Evolutionary conservation across 2,797 vertebrate genomes (phyloP).

Genomic region (Pampus argenteus): DNA sequence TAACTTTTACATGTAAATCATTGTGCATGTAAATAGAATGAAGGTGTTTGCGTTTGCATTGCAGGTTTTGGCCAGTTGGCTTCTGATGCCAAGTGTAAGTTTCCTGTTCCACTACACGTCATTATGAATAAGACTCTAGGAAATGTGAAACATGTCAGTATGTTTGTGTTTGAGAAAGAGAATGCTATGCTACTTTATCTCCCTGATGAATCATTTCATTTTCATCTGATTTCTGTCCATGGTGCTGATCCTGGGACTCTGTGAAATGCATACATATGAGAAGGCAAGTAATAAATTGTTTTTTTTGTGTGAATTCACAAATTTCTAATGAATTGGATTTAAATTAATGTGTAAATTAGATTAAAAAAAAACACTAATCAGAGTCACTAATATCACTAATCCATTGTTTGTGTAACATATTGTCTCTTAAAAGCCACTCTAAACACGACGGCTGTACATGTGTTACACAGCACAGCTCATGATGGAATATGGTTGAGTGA

Average conservation of each 20-base stretch:
- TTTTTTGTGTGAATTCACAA: not conserved
- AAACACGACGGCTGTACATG: not conserved
- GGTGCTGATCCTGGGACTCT: slow-evolving; percentile 45
- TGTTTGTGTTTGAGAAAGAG: not conserved
- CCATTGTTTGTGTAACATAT: not conserved
- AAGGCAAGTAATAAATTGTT: not conserved
- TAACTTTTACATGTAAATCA: not conserved
- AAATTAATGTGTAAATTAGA: slow-evolving; percentile 4
- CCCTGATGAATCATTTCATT: no score
- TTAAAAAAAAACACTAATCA: no score
- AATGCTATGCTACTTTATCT: no score
- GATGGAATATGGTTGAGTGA: slow-evolving; percentile 2
- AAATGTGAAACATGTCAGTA: not conserved
- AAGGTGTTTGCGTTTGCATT: slow-evolving; percentile 17
- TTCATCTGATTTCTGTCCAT: no score
- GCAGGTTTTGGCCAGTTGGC: not conserved
- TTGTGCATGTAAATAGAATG: not conserved
- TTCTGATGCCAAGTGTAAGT: not conserved
- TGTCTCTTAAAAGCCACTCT: not conserved
- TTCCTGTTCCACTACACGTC: not conserved
- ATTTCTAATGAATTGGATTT: not conserved
- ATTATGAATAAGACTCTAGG: not conserved
- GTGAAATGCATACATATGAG: not conserved
- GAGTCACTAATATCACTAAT: no score
- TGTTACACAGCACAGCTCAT: not conserved